Conservation (phyloP, 1,140 invertebrate species). For the Tetragnatha versicolor region DNA sequence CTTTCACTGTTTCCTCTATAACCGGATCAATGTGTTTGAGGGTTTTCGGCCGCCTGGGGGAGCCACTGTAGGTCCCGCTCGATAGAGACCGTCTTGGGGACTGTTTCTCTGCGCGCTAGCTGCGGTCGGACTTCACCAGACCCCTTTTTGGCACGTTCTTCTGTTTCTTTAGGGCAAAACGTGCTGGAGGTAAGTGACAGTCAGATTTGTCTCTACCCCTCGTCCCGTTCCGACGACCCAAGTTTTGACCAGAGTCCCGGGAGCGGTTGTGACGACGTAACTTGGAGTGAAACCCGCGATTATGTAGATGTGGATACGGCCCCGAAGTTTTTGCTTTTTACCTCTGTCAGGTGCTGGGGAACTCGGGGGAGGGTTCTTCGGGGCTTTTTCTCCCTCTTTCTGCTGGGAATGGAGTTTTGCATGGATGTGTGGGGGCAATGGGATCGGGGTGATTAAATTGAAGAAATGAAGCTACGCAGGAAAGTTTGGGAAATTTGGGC, state of each 20-base stretch:
- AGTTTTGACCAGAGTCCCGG: background rate
- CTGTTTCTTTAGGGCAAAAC: background rate
- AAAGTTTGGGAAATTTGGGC: too few species aligned
- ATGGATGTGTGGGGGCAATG: too few species aligned
- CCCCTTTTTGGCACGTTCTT: slow-evolving; percentile 6
- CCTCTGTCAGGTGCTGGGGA: too few species aligned
- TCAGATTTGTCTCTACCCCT: background rate
- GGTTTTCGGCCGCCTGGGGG: background rate
- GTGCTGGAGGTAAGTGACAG: slow-evolving; percentile 25
- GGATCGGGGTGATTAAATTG: too few species aligned
- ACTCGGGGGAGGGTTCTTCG: too few species aligned
- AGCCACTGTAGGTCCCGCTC: slow-evolving; percentile 30
- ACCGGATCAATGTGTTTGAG: slow-evolving; percentile 25
- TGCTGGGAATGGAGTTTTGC: too few species aligned
- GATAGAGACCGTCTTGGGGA: slow-evolving; percentile 34
- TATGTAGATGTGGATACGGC: too few species aligned
- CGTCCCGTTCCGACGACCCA: background rate
- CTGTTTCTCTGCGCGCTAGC: slow-evolving; percentile 1
- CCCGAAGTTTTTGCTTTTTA: too few species aligned
- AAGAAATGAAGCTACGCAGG: too few species aligned
- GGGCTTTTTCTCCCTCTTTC: too few species aligned
- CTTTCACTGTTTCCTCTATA: too few species aligned
- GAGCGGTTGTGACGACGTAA: background rate
- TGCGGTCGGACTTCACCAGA: slow-evolving; percentile 26
- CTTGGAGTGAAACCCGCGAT: background rate